These are phyloP conservation scores for Leuctra nigra DNA, from an alignment of 2,888 invertebrate species.

Conservation along the genomic window DNA sequence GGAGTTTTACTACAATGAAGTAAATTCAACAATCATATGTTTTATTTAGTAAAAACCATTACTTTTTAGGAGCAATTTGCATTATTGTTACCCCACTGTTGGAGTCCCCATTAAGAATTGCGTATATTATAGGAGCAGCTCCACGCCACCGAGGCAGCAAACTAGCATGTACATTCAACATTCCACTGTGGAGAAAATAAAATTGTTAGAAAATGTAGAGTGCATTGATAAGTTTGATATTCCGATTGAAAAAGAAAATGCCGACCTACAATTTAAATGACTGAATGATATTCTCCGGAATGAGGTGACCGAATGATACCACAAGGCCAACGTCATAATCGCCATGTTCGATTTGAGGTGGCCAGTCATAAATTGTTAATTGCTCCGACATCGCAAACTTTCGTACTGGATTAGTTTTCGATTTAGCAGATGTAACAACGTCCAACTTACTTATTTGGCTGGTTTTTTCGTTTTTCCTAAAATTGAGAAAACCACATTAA, in stretches of 20 bases:
- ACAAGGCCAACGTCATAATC: constrained; percentile 81
- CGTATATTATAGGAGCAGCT: constrained; percentile 83
- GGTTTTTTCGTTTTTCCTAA: constrained; percentile 46
- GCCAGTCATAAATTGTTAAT: constrained; percentile 61
- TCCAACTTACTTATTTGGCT: constrained; percentile 49
- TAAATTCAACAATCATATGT: too few relatives aligned
- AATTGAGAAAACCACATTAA: constrained; percentile 19
- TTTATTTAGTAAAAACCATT: too few relatives aligned
- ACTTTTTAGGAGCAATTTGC: constrained; percentile 69
- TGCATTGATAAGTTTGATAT: neutral
- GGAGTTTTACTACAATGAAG: too few relatives aligned
- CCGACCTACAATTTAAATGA: constrained; percentile 79
- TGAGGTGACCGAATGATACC: constrained; percentile 89
- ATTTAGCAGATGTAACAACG: constrained; percentile 62
- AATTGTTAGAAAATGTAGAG: constrained; percentile 7
- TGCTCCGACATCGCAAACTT: constrained; percentile 58
- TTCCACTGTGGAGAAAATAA: constrained; percentile 56
- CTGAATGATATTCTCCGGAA: constrained; percentile 66
- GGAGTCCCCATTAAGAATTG: constrained; percentile 74
- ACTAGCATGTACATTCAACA: constrained; percentile 92
- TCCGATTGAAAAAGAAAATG: too few relatives aligned
- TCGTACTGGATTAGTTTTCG: constrained; percentile 56
- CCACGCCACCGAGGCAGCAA: constrained; percentile 89
- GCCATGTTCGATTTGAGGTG: constrained; percentile 41
- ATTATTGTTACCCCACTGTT: constrained; percentile 82